Conservation (phyloP, 2,113 vertebrate species). For the Seriola aureovittata region DNA sequence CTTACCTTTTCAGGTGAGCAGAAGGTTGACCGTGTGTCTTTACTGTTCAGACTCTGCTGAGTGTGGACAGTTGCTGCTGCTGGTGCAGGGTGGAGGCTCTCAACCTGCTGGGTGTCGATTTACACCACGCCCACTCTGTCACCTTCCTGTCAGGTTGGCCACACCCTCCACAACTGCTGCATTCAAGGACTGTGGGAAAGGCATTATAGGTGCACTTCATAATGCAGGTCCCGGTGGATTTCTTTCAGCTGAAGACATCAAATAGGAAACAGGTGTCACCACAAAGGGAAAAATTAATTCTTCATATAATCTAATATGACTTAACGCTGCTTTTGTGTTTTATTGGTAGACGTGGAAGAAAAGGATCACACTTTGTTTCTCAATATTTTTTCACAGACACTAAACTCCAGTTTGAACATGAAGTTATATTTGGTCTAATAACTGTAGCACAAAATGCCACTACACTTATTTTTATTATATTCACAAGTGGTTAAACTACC, state of each 20-base stretch:
- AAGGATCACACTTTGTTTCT: neutral
- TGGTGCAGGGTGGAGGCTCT: constrained; percentile 26
- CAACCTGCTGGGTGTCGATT: neutral
- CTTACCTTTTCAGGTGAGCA: constrained; percentile 59
- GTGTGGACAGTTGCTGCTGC: too few relatives aligned
- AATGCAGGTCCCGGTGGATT: too few relatives aligned
- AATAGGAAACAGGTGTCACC: too few relatives aligned
- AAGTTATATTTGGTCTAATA: too few relatives aligned
- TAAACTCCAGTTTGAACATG: constrained; percentile 1
- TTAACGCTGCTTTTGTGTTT: neutral
- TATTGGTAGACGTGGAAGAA: neutral
- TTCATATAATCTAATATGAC: too few relatives aligned
- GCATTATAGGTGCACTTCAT: neutral
- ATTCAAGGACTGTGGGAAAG: neutral
- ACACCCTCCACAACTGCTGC: neutral
- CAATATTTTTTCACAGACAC: neutral
- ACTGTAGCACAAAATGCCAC: too few relatives aligned
- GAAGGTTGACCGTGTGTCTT: neutral
- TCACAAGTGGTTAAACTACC: too few relatives aligned
- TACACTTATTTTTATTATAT: too few relatives aligned
- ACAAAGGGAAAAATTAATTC: too few relatives aligned
- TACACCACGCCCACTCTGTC: neutral
- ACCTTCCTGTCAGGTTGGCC: neutral
- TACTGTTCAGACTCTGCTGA: neutral
- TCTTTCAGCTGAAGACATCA: too few relatives aligned